A percentile compares a stretch with the other conserved stretches of the same genome.
Evolutionary conservation across 2,113 vertebrate genomes (phyloP).

Genomic region (Chinchilla lanigera): DNA sequence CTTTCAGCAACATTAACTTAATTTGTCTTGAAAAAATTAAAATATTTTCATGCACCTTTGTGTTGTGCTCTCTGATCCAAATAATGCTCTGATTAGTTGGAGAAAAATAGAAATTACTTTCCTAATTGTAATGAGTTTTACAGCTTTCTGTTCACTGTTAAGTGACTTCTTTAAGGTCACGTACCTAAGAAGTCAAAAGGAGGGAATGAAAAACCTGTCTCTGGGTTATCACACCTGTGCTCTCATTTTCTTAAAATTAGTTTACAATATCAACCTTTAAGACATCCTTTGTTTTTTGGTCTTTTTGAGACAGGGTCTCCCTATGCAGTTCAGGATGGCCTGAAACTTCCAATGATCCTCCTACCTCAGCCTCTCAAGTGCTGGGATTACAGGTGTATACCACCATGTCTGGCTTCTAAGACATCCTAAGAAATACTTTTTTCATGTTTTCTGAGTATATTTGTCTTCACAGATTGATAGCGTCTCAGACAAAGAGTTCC

Average conservation of each 20-base stretch:
- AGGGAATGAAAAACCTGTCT: not conserved
- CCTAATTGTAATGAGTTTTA: not conserved
- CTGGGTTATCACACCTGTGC: not conserved
- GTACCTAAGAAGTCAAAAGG: not conserved
- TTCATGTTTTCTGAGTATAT: not conserved
- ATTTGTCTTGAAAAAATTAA: constrained; percentile 1
- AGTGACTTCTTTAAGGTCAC: not conserved
- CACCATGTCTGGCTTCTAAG: too few species aligned
- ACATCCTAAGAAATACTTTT: not conserved
- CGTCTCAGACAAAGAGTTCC: not conserved
- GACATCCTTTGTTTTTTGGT: too few species aligned
- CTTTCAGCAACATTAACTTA: not conserved
- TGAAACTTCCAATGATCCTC: too few species aligned
- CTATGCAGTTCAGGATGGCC: too few species aligned
- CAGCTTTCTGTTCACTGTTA: not conserved
- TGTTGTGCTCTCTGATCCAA: not conserved
- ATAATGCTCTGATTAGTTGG: not conserved
- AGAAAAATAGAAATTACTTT: not conserved
- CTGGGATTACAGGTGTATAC: too few species aligned
- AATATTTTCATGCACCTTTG: not conserved
- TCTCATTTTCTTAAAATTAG: not conserved
- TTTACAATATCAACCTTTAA: not conserved
- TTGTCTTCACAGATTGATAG: not conserved
- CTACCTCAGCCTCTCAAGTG: too few species aligned
- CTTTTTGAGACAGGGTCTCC: too few species aligned